These are phyloP conservation scores for Ceratotherium simum DNA, from an alignment of 2,113 vertebrate genomes.

Conservation along the genomic window DNA sequence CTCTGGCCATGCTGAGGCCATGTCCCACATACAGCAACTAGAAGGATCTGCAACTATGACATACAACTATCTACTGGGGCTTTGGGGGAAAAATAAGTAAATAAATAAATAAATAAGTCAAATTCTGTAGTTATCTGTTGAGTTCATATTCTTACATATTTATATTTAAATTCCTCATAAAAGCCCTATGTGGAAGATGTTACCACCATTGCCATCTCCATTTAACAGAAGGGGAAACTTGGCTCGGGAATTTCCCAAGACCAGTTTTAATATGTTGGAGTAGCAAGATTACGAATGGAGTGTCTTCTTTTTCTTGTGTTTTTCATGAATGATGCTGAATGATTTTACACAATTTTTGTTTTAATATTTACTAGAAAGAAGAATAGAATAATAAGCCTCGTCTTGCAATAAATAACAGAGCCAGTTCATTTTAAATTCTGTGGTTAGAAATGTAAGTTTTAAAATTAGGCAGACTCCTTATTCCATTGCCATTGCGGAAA, in stretches of 20 bases:
- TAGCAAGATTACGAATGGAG: background rate
- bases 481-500: background rate
- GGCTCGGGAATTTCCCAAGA: background rate
- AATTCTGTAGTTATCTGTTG: background rate
- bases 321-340: background rate
- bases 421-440: background rate
- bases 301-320: conserved; percentile 16
- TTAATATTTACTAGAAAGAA: conserved; percentile 41
- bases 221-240: conserved; percentile 21
- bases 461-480: background rate
- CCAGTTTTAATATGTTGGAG: background rate
- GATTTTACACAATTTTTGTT: conserved; percentile 16
- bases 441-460: conserved; percentile 30
- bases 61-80: too few species aligned
- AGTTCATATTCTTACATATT: background rate
- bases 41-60: too few species aligned
- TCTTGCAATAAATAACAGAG: background rate
- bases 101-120: background rate
- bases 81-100: too few species aligned
- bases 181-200: background rate
- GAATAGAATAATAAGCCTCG: conserved; percentile 11
- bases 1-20: too few species aligned
- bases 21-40: too few species aligned
- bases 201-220: background rate
- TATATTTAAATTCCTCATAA: background rate